These are phyloP conservation scores for Ametastegia equiseti DNA, from an alignment of 2,888 invertebrate species.

Conservation along the genomic window DNA sequence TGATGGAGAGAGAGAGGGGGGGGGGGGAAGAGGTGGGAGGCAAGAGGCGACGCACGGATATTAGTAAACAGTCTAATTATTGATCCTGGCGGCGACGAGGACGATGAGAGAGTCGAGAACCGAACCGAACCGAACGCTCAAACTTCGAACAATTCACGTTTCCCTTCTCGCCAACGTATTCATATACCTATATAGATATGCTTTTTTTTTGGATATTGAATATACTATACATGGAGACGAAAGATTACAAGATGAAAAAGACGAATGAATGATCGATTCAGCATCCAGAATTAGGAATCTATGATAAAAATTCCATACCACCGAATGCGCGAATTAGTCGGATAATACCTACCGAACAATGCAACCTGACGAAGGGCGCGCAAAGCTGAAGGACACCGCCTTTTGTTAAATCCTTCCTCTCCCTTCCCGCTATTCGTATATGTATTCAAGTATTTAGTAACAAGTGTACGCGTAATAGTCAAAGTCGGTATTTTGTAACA, in stretches of 20 bases:
- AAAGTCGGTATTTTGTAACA: no score
- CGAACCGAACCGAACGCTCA: no score
- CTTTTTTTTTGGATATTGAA: no score
- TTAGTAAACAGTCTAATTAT: conserved; percentile 25
- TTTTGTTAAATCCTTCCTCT: conserved; percentile 65
- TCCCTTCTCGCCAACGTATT: not conserved
- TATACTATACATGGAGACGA: no score
- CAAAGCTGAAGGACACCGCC: conserved; percentile 66
- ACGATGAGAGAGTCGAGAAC: not conserved
- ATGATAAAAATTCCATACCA: not conserved
- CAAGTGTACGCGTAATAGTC: not conserved
- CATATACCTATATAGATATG: not conserved
- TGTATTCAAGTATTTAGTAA: not conserved
- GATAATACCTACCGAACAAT: conserved; percentile 71
- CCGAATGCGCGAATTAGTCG: conserved; percentile 61
- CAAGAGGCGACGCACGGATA: conserved; percentile 14
- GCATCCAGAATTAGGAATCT: no score
- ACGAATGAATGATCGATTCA: no score
- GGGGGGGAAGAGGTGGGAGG: not conserved
- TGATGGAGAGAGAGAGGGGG: not conserved
- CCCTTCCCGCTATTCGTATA: not conserved
- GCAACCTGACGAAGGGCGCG: conserved; percentile 66
- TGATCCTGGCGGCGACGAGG: conserved; percentile 11
- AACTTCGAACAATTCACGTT: no score
- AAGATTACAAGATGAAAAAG: no score